These are phyloP conservation scores for Antedon mediterranea DNA, from an alignment of 53 echinoderm and acorn worm species.

Conservation along the genomic window DNA sequence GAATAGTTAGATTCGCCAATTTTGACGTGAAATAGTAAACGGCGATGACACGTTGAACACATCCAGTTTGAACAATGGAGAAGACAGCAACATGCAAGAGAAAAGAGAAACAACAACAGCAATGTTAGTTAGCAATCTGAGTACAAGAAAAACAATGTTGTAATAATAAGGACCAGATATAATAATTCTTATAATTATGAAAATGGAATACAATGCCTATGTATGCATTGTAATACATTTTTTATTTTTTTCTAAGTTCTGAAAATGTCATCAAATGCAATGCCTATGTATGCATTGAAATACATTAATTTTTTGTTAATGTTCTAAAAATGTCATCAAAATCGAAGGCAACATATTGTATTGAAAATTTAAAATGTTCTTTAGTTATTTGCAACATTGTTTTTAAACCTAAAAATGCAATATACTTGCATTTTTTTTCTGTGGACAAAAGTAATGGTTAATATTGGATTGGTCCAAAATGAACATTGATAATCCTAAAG, in stretches of 20 bases:
- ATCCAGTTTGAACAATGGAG: background rate
- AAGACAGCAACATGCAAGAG: background rate
- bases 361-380: background rate
- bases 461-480: background rate
- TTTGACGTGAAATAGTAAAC: background rate
- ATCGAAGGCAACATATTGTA: too few relatives aligned
- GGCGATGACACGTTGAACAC: background rate
- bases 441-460: background rate
- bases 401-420: background rate
- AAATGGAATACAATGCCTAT: too few relatives aligned
- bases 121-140: background rate
- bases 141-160: background rate
- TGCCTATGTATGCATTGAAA: too few relatives aligned
- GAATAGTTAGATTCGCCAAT: background rate
- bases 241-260: too few relatives aligned
- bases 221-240: too few relatives aligned
- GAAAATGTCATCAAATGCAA: too few relatives aligned
- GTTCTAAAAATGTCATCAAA: too few relatives aligned
- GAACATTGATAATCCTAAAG: background rate
- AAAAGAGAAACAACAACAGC: background rate
- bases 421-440: background rate
- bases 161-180: background rate
- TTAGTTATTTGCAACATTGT: background rate
- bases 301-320: too few relatives aligned
- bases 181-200: too few relatives aligned